Percentiles rank a stretch among this genome's conserved stretches.
Evolutionary conservation across 2,797 vertebrate species (phyloP).

Genomic region (Pitangus sulphuratus): DNA sequence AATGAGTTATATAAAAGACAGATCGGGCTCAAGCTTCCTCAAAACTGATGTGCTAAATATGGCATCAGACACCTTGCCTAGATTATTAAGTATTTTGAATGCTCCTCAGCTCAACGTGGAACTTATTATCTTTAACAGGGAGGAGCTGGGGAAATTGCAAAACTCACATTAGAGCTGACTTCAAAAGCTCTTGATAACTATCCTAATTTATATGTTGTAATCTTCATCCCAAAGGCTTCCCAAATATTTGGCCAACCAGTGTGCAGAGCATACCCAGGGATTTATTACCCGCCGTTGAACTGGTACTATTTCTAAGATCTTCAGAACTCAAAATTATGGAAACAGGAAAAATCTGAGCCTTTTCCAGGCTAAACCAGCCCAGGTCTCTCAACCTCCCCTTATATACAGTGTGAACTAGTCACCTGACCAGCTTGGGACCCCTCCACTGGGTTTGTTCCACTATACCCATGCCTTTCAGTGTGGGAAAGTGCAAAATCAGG

Average conservation of each 20-base stretch:
- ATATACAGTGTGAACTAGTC: accelerated
- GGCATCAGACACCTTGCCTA: slow-evolving; percentile 25
- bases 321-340: neutral
- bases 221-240: neutral
- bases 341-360: neutral
- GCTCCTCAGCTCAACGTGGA: slow-evolving; percentile 30
- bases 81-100: slow-evolving; percentile 56
- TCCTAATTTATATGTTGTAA: neutral
- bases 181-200: neutral
- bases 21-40: slow-evolving; percentile 25
- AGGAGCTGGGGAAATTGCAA: neutral
- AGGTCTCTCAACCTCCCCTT: neutral
- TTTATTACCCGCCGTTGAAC: neutral
- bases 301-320: neutral
- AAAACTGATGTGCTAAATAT: slow-evolving; percentile 18
- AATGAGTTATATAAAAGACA: slow-evolving; percentile 42
- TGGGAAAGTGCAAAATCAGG: neutral
- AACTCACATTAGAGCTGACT: neutral
- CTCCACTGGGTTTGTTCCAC: neutral
- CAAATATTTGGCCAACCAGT: neutral
- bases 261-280: neutral
- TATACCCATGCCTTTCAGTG: neutral
- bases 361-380: neutral
- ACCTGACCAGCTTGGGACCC: neutral
- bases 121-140: slow-evolving; percentile 38